Percentiles rank a stretch among this genome's conserved stretches.
Conservation (phyloP, 2,113 vertebrate species). For the Pitta sordida region DNA sequence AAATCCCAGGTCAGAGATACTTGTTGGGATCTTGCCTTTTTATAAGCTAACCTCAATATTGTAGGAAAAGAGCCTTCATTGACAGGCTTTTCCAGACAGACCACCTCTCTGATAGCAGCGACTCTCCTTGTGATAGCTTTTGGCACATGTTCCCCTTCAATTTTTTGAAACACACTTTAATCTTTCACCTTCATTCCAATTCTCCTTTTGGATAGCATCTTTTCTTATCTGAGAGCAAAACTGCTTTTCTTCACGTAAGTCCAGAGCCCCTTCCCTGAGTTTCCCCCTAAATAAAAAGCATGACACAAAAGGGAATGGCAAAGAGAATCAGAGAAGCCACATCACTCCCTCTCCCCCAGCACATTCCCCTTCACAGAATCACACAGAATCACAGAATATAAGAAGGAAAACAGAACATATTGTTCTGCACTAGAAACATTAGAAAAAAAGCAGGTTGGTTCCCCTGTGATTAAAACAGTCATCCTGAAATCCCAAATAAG, state of each 20-base stretch:
- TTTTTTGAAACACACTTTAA: background rate
- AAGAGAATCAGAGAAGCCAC: background rate
- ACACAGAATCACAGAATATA: no score
- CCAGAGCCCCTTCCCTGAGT: background rate
- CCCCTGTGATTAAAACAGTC: background rate
- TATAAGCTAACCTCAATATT: background rate
- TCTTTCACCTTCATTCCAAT: background rate
- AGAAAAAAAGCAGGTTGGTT: background rate
- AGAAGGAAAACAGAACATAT: background rate
- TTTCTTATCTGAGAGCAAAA: background rate
- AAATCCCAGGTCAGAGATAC: background rate
- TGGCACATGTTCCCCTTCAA: background rate
- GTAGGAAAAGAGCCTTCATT: background rate
- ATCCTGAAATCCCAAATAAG: background rate
- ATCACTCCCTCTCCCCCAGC: accelerated
- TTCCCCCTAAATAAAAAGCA: background rate
- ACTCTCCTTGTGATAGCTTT: background rate
- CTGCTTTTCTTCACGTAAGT: background rate
- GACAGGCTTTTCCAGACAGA: background rate
- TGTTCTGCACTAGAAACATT: background rate
- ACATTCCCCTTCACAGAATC: background rate
- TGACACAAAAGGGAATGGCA: background rate
- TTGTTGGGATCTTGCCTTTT: background rate
- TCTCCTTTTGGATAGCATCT: background rate
- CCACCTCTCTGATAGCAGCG: background rate